Base-by-base conservation (phyloP, 1,140 invertebrate species). In the Conopomorpha cramerella region DNA sequence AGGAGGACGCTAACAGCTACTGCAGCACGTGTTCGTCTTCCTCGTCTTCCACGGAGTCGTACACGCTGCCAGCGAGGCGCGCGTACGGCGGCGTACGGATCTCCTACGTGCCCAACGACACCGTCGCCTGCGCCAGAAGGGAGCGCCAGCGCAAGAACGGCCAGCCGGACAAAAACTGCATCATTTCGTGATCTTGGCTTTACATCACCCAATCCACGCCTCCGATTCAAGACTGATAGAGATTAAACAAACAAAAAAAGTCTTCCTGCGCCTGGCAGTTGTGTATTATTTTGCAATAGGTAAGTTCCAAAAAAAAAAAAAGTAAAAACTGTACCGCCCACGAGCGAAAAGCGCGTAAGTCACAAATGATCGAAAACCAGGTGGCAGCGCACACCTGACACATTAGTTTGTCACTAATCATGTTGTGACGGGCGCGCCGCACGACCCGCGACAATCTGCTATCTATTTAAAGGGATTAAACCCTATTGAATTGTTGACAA, bases 21-120 rank as follows among this genome's bases (percentile, higher is more conserved):
- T 95, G 92, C 66, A 93, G 91, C 31, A 93, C 92, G 0, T 94
- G 92, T 53, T 93, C 90, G 1, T 91, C 89, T 11, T 91, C 90
- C 8, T 91, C 90, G 26, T 90, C 91, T 29, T 91, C 92, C 29
- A 85, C 90, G 27, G 86, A 89, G 46, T 89, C 89, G 36, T 93
- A 94, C 59, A 83, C 90, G 27, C 60, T 93, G 30, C 91, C 91
- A 3, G 85, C 88, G 18, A 72, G 90, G 48, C 77, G 88, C 50
- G 89, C 90, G 8, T 93, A 92, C 59, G 90, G 91, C 18, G 90
- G 90, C 31, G 91, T 93, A 2, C 70, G 91, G 29, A 92, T 93
- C 43, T 92, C 90, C 7, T 95, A 94, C 71, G 91, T 95, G 40
- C 91, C 91, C 41, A 93, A 93, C 60, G 91, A 94, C 67, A 87